phyloP scores from a whole-genome alignment of 2,888 invertebrate genomes.

The Pomacea canaliculata region DNA sequence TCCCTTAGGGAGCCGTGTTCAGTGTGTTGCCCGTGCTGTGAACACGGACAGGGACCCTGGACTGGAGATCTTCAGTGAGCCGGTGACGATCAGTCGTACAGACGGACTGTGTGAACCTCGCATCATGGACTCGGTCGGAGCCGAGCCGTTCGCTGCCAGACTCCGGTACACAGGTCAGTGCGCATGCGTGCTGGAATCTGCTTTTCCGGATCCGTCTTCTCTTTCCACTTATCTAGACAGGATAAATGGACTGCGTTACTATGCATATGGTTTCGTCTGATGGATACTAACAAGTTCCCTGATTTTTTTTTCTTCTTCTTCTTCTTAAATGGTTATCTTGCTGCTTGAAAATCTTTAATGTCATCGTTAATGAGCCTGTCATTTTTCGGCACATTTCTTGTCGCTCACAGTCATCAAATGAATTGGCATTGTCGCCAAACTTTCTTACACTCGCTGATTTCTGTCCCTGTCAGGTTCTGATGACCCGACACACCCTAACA shows the following conservation, averaged over 20 bases:
- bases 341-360: too few species aligned
- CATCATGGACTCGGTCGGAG: conserved; percentile 58
- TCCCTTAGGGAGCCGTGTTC: conserved; percentile 62
- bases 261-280: too few species aligned
- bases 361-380: too few species aligned
- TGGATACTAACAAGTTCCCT: too few species aligned
- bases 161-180: conserved; percentile 66
- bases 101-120: conserved; percentile 64
- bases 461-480: conserved; percentile 50
- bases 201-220: background rate
- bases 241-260: too few species aligned
- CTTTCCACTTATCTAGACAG: background rate
- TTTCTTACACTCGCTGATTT: too few species aligned
- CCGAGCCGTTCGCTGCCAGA: conserved; percentile 67
- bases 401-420: too few species aligned
- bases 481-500: conserved; percentile 63
- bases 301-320: too few species aligned
- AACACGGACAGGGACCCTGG: conserved; percentile 66
- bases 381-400: too few species aligned
- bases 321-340: too few species aligned
- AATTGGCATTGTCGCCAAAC: too few species aligned
- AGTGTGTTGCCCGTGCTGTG: conserved; percentile 67
- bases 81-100: conserved; percentile 51
- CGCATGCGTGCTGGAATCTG: background rate
- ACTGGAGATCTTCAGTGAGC: conserved; percentile 58